phyloP scores from a whole-genome alignment of 2,888 invertebrate genomes.

The Augiades crinisus region DNA sequence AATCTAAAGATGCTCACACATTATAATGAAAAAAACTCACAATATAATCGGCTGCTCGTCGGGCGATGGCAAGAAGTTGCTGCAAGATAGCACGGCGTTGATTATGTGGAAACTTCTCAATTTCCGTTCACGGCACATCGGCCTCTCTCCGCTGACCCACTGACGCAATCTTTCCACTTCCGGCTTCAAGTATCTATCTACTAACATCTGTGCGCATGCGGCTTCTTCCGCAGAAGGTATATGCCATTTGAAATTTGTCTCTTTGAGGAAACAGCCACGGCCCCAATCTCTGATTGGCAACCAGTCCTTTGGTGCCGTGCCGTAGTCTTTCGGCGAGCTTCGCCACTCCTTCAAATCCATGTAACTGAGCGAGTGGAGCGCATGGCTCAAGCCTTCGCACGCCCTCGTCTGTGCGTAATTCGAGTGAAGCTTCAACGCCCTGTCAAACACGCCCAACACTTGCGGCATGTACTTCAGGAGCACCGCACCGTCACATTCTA shows the following conservation, averaged over 20 bases:
- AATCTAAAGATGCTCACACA: too few relatives aligned
- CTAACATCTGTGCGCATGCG: constrained; percentile 83
- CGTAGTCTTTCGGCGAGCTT: constrained; percentile 82
- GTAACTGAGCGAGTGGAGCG: constrained; percentile 82
- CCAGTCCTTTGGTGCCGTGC: constrained; percentile 84
- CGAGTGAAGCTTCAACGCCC: constrained; percentile 85
- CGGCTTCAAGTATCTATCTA: constrained; percentile 84
- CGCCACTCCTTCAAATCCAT: constrained; percentile 83
- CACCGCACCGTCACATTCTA: constrained; percentile 84
- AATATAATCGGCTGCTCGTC: constrained; percentile 80
- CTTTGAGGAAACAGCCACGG: constrained; percentile 83
- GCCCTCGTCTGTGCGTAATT: constrained; percentile 84
- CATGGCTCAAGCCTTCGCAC: constrained; percentile 81
- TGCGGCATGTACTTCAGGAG: constrained; percentile 84
- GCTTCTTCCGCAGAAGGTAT: constrained; percentile 87
- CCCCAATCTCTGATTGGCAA: constrained; percentile 93
- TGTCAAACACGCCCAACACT: constrained; percentile 85
- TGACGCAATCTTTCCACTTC: constrained; percentile 82
- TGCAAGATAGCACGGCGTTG: constrained; percentile 83
- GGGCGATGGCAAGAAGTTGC: constrained; percentile 85
- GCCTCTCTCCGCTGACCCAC: constrained; percentile 75
- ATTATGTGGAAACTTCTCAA: constrained; percentile 85
- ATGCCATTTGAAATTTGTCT: constrained; percentile 88
- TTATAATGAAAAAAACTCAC: constrained; percentile 60
- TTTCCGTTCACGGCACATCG: constrained; percentile 84